These are phyloP conservation scores for Toxonevra muliebris DNA, from an alignment of 2,888 invertebrate species.

Conservation along the genomic window DNA sequence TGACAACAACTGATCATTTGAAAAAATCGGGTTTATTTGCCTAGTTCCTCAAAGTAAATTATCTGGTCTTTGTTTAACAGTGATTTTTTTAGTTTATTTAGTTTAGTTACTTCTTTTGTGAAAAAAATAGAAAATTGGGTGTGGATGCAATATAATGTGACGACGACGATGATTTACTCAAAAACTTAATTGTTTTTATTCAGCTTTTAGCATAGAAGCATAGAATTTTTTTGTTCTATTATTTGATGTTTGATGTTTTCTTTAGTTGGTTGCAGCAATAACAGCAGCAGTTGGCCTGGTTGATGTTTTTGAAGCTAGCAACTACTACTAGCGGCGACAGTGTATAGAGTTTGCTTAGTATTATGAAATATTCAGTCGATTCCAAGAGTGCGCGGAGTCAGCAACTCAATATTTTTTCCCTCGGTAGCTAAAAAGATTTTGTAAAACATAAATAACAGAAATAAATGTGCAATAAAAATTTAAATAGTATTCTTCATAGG, in stretches of 20 bases:
- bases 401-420: constrained; percentile 40
- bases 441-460: too few species aligned
- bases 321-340: constrained; percentile 12
- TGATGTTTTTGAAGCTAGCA: constrained; percentile 35
- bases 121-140: neutral
- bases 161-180: neutral
- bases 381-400: constrained; percentile 58
- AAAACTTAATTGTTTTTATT: neutral
- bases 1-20: neutral
- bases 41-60: neutral
- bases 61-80: neutral
- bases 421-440: too few species aligned
- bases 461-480: too few species aligned
- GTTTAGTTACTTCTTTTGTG: too few species aligned
- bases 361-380: constrained; percentile 60
- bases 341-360: constrained; percentile 31
- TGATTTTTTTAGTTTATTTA: too few species aligned
- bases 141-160: neutral
- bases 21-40: neutral
- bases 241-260: too few species aligned
- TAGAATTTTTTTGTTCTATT: too few species aligned
- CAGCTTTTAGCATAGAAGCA: neutral
- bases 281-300: constrained; percentile 33
- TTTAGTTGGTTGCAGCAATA: constrained; percentile 3
- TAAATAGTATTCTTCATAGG: too few species aligned